Conservation (phyloP, 2,113 vertebrate genomes). For the Ciconia maguari region DNA sequence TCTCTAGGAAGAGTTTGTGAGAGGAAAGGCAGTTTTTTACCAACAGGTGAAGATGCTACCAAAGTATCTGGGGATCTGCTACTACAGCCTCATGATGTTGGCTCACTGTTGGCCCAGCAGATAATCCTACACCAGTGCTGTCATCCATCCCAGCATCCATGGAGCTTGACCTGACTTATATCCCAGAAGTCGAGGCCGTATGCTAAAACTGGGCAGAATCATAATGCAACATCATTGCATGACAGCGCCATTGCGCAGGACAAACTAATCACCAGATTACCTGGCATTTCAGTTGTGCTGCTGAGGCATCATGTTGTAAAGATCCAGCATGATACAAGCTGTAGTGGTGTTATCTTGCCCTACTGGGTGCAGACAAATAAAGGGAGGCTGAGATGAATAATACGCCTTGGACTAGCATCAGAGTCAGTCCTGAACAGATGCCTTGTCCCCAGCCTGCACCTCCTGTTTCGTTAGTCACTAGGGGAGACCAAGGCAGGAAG, state of each 20-base stretch:
- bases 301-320: background rate
- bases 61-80: background rate
- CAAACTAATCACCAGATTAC: background rate
- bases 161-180: background rate
- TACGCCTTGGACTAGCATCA: background rate
- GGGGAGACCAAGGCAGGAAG: background rate
- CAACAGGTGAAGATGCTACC: background rate
- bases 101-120: background rate
- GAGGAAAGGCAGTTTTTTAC: background rate
- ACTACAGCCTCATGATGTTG: background rate
- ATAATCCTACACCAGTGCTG: background rate
- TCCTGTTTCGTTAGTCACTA: background rate
- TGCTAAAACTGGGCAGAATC: background rate
- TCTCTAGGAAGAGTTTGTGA: background rate
- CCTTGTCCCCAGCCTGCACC: background rate
- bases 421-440: background rate
- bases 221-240: background rate
- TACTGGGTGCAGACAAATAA: background rate
- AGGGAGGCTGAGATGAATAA: background rate
- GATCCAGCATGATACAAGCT: background rate
- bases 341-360: background rate
- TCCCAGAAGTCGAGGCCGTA: background rate
- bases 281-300: background rate
- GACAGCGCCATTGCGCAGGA: background rate
- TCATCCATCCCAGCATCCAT: background rate